phyloP scores from a whole-genome alignment of 2,113 vertebrate species.

The Hemibates koningsi region DNA sequence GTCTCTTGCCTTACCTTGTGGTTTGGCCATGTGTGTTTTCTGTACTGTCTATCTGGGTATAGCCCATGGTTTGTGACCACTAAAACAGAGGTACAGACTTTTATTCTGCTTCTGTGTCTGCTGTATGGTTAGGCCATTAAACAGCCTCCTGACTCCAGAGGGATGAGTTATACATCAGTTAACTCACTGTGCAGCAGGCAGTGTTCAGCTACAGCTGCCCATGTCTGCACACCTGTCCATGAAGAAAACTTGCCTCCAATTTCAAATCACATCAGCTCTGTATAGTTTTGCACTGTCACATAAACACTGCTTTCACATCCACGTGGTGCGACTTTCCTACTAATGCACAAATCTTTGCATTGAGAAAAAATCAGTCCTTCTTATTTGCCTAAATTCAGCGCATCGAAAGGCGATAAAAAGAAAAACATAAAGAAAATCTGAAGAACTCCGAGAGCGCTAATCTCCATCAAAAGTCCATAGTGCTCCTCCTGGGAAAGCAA shows the following conservation, averaged over 20 bases:
- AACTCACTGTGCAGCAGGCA: not conserved
- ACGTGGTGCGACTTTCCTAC: not conserved
- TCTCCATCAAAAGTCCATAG: not conserved
- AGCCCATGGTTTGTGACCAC: not conserved
- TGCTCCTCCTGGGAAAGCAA: not conserved
- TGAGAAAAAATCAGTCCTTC: not conserved
- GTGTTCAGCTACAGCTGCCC: not conserved
- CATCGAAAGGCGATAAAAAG: not conserved
- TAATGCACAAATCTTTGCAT: not conserved
- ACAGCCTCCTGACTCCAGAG: not conserved
- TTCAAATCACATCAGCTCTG: not conserved
- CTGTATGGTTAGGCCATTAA: not conserved
- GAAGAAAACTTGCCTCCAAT: not conserved
- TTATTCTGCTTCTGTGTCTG: not conserved
- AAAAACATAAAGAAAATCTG: not conserved
- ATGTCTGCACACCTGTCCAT: not conserved
- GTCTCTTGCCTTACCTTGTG: not conserved
- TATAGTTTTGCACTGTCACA: not conserved
- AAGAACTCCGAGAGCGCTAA: not conserved
- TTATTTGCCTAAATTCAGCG: not conserved
- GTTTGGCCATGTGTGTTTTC: not conserved
- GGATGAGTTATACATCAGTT: not conserved
- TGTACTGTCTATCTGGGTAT: not conserved
- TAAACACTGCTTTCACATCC: not conserved
- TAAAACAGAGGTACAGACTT: not conserved